phyloP scores from a whole-genome alignment of 2,113 vertebrate species.

The Vimba vimba region DNA sequence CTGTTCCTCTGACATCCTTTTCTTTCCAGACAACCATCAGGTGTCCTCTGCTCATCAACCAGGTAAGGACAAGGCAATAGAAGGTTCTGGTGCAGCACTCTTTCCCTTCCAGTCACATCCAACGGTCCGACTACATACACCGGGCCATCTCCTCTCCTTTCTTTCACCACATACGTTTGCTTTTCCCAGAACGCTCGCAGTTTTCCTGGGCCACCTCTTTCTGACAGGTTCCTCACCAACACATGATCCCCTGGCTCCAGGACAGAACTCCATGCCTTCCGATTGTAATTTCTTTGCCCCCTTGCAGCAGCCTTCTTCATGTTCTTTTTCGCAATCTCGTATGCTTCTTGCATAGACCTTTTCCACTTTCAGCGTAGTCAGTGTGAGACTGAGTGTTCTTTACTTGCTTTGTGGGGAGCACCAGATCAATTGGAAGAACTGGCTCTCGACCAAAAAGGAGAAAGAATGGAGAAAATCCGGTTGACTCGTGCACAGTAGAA shows the following conservation, averaged over 20 bases:
- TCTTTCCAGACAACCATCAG: neutral
- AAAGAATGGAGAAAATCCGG: too few relatives aligned
- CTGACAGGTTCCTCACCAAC: neutral
- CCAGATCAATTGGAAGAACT: too few relatives aligned
- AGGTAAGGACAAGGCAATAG: neutral
- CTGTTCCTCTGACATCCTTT: too few relatives aligned
- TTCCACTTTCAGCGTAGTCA: too few relatives aligned
- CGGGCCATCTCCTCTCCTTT: too few relatives aligned
- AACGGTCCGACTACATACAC: neutral
- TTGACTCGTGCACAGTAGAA: too few relatives aligned
- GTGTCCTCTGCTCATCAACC: neutral
- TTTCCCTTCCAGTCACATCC: neutral
- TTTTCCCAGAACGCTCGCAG: neutral
- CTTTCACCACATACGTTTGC: neutral
- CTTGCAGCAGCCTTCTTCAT: too few relatives aligned
- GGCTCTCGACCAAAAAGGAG: too few relatives aligned
- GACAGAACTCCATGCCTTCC: neutral
- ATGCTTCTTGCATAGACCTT: too few relatives aligned
- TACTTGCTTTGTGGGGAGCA: too few relatives aligned
- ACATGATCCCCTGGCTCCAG: neutral
- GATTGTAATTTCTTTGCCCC: neutral
- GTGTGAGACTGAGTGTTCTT: too few relatives aligned
- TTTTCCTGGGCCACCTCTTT: neutral
- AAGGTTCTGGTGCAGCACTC: neutral
- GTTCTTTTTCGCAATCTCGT: too few relatives aligned